Base-by-base conservation (phyloP, 2,888 invertebrate species). In the Drosophila anomelani region DNA sequence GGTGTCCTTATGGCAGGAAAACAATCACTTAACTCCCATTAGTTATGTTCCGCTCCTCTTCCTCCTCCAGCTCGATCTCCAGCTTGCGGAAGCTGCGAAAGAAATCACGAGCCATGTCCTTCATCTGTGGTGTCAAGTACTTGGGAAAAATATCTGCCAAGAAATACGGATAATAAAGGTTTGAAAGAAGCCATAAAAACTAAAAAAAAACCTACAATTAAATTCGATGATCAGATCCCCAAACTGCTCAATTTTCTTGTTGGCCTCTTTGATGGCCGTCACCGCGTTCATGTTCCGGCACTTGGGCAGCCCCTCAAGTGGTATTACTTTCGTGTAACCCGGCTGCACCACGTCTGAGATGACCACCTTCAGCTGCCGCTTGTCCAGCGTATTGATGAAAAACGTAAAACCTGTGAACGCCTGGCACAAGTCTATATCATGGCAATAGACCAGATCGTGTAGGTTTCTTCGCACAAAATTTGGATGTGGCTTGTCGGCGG, bases 181-280 rank as follows among this genome's bases (percentile, higher is more conserved):
- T 12, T 53, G 15, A 20, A 38, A 17, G 9, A 32, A 41, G 6
- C 5, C 3, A 3, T 10, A 10, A 32, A 20, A 8, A 26, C 5
- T 2, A 2, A 12, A 23, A 2, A 12, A 23, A 17, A 15, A 73
- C 60, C 70, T 80, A 92, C 92, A 93, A 59, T 94, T 92, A 89
- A 97, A 97, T 62, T 94, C 93, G 77, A 97, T 94, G 49, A 95
- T 94, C 46, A 97, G 92, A 88, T 96, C 94, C 12, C 97, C 97
- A 51, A 77, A 90, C 51, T 94, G 94, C 56, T 94, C 73, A 4
- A 66, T 39, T 39, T 47, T 46, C 41, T 85, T 78, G 94, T 49
- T 94, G 93, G 81, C 80, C 26, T 79, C 94, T 93, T 62, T 95
- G 94, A 15, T 94, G 92, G 63, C 95, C 20, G 56, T 79, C 5